These are phyloP conservation scores for Mionectes olivaceus DNA, from an alignment of 2,797 vertebrate species.

Conservation along the genomic window DNA sequence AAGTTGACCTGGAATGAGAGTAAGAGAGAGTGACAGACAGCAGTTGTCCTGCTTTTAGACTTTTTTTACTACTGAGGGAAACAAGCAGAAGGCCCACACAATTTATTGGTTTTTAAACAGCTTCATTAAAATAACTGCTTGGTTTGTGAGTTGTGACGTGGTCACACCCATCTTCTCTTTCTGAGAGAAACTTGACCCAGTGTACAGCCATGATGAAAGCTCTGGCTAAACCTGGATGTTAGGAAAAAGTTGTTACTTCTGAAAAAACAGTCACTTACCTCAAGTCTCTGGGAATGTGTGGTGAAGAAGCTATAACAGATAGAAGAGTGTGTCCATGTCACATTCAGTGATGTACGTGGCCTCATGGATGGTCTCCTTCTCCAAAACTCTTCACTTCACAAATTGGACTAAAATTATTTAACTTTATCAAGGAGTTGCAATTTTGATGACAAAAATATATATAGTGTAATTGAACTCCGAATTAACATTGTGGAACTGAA, in stretches of 20 bases:
- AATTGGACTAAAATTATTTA: neutral
- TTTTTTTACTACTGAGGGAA: neutral
- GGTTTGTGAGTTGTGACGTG: neutral
- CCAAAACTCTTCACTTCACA: neutral
- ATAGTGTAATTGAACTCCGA: neutral
- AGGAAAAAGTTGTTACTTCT: neutral
- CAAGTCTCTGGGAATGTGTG: fast-evolving
- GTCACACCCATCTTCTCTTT: neutral
- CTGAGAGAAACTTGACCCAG: neutral
- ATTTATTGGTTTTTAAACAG: neutral
- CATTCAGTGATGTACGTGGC: neutral
- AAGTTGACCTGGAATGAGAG: neutral
- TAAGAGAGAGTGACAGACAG: neutral
- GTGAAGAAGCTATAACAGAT: neutral
- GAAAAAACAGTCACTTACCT: neutral
- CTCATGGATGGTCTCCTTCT: neutral
- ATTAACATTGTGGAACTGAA: neutral
- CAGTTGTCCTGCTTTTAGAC: neutral
- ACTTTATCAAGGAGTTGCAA: neutral
- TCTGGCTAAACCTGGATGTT: neutral
- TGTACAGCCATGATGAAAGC: neutral
- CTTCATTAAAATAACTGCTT: neutral
- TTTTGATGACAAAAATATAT: neutral
- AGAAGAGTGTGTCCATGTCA: neutral
- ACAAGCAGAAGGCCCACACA: neutral